These are phyloP conservation scores for Macquaria australasica DNA, from an alignment of 2,113 vertebrate genomes.

Conservation along the genomic window DNA sequence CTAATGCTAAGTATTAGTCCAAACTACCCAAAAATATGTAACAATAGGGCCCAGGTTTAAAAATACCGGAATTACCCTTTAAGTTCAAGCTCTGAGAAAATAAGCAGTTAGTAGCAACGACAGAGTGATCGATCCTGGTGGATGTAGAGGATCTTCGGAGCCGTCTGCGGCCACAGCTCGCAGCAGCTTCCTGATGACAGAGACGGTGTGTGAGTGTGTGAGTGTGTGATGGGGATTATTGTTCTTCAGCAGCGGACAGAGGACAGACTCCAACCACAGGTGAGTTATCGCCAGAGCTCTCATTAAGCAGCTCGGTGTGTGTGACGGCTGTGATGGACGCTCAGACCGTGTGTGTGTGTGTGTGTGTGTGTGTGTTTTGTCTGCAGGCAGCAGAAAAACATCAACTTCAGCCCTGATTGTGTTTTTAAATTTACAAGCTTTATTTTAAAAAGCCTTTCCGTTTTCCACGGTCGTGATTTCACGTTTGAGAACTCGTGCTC, in stretches of 20 bases:
- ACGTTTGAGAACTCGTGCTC: neutral
- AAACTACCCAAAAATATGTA: too few relatives aligned
- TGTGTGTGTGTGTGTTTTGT: neutral
- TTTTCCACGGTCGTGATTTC: rapidly evolving
- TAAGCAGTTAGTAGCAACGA: neutral
- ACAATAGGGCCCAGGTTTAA: too few relatives aligned
- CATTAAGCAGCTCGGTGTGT: too few relatives aligned
- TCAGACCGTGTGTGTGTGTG: neutral
- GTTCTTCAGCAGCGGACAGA: slow-evolving; percentile 2
- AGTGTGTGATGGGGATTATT: slow-evolving; percentile 20
- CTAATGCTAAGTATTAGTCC: too few relatives aligned
- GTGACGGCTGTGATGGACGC: neutral
- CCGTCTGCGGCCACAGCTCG: slow-evolving; percentile 49
- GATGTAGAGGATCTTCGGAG: slow-evolving; percentile 41
- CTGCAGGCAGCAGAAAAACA: slow-evolving; percentile 4
- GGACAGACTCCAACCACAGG: slow-evolving; percentile 31
- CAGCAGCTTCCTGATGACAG: slow-evolving; percentile 32
- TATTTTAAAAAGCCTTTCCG: neutral
- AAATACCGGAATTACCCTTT: too few relatives aligned
- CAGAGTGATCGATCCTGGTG: slow-evolving; percentile 30
- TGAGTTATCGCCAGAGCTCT: slow-evolving; percentile 10
- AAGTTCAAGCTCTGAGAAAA: too few relatives aligned
- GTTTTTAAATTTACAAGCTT: neutral
- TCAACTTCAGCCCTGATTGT: neutral
- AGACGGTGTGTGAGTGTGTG: slow-evolving; percentile 17